Percentiles rank a stretch among this genome's conserved stretches.
phyloP scores from a whole-genome alignment of 2,888 invertebrate species.

The Adineta ricciae region DNA sequence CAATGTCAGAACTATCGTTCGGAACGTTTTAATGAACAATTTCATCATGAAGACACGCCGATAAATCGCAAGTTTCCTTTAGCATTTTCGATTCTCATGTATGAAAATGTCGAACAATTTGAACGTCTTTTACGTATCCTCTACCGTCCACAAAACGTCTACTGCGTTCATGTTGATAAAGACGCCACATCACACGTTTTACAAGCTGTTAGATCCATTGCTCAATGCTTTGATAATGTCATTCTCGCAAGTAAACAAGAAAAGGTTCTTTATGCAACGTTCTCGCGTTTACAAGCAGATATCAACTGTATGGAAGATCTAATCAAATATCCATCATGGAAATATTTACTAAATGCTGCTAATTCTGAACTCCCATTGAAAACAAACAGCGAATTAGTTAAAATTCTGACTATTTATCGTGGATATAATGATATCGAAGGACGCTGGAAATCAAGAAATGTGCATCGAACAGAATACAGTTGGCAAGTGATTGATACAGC shows the following conservation, averaged over 20 bases:
- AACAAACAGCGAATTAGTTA: slow-evolving; percentile 46
- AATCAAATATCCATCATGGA: slow-evolving; percentile 40
- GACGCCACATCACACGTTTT: slow-evolving; percentile 37
- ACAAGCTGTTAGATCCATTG: slow-evolving; percentile 38
- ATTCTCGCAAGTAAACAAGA: slow-evolving; percentile 43
- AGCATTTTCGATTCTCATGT: slow-evolving; percentile 42
- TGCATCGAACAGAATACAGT: slow-evolving; percentile 37
- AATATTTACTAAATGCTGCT: slow-evolving; percentile 47
- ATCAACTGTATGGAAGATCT: slow-evolving; percentile 47
- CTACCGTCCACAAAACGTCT: slow-evolving; percentile 45
- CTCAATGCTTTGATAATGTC: slow-evolving; percentile 43
- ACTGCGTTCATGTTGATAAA: slow-evolving; percentile 45
- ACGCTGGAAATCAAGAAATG: neutral
- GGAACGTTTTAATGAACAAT: slow-evolving; percentile 36
- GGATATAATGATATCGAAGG: slow-evolving; percentile 46
- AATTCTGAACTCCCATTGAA: slow-evolving; percentile 46
- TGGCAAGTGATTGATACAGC: neutral
- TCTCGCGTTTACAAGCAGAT: slow-evolving; percentile 44
- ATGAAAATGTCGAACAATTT: slow-evolving; percentile 41
- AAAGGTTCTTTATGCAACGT: slow-evolving; percentile 43
- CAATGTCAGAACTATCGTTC: neutral
- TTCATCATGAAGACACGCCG: slow-evolving; percentile 38
- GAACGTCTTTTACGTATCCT: slow-evolving; percentile 43
- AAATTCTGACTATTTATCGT: slow-evolving; percentile 45
- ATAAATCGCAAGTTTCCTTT: slow-evolving; percentile 39